A percentile compares a stretch with the other conserved stretches of the same genome.
phyloP scores from a whole-genome alignment of 2,888 invertebrate genomes.

The Tipula unca region DNA sequence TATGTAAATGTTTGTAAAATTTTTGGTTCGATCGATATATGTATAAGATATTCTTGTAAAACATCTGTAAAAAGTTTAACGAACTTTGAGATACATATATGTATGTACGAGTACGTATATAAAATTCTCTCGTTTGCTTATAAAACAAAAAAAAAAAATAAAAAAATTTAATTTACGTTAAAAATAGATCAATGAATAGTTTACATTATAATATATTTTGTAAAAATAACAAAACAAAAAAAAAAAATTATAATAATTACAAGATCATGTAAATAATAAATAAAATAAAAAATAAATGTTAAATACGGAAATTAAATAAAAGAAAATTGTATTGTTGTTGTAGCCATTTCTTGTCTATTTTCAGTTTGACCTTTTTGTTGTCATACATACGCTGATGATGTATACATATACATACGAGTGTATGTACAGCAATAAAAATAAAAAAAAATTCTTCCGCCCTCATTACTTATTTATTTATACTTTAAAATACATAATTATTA shows the following conservation, averaged over 20 bases:
- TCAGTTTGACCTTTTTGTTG: neutral
- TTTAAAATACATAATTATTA: neutral
- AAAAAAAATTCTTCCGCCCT: neutral
- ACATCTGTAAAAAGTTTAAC: neutral
- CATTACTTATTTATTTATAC: neutral
- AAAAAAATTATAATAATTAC: no score
- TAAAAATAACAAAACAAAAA: neutral
- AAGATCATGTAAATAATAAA: constrained; percentile 14
- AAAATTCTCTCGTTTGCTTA: neutral
- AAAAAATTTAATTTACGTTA: neutral
- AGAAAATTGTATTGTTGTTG: neutral
- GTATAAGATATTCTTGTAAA: neutral
- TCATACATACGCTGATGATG: neutral
- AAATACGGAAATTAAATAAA: neutral
- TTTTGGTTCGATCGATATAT: neutral
- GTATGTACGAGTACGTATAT: neutral
- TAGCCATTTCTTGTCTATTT: neutral
- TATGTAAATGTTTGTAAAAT: neutral
- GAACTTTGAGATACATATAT: neutral
- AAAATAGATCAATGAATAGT: constrained; percentile 8
- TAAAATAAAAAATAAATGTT: neutral
- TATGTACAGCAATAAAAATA: neutral
- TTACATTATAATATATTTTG: neutral
- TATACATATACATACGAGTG: neutral
- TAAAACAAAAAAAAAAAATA: neutral